phyloP scores from a whole-genome alignment of 1,140 invertebrate species.

The Vanessa atalanta region DNA sequence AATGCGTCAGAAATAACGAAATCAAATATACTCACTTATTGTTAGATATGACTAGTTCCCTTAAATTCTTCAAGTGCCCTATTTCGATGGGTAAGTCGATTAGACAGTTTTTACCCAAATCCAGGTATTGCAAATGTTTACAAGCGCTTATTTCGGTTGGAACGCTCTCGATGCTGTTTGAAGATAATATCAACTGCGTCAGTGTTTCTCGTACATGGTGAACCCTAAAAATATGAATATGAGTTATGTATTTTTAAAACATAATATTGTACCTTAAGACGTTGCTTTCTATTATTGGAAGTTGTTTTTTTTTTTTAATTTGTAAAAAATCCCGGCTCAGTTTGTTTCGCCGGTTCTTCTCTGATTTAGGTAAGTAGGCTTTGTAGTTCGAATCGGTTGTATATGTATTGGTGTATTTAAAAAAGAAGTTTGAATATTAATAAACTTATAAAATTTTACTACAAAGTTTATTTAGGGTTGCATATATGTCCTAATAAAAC shows the following conservation, averaged over 20 bases:
- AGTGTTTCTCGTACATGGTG: slow-evolving; percentile 75
- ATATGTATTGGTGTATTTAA: too few relatives aligned
- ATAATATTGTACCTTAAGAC: too few relatives aligned
- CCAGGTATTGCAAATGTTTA: slow-evolving; percentile 85
- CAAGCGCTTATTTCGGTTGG: slow-evolving; percentile 86
- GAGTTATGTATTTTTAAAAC: neutral
- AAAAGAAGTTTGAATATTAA: too few relatives aligned
- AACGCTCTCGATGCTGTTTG: slow-evolving; percentile 84
- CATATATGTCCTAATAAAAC: too few relatives aligned
- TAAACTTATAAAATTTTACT: too few relatives aligned
- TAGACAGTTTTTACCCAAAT: slow-evolving; percentile 90
- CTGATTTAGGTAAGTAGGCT: too few relatives aligned
- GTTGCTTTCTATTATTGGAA: too few relatives aligned
- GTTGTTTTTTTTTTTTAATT: too few relatives aligned
- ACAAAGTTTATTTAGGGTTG: too few relatives aligned
- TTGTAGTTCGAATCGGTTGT: too few relatives aligned
- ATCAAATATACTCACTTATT: slow-evolving; percentile 84
- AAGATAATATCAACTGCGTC: slow-evolving; percentile 84
- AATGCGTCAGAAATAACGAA: neutral
- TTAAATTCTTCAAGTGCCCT: slow-evolving; percentile 83
- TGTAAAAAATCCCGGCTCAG: too few relatives aligned
- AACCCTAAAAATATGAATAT: slow-evolving; percentile 44
- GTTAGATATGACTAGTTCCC: slow-evolving; percentile 90
- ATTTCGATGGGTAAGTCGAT: slow-evolving; percentile 85
- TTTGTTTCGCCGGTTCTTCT: too few relatives aligned